Evolutionary conservation across 1,140 invertebrate genomes (phyloP).

Genomic region (Notospermus geniculatus): DNA sequence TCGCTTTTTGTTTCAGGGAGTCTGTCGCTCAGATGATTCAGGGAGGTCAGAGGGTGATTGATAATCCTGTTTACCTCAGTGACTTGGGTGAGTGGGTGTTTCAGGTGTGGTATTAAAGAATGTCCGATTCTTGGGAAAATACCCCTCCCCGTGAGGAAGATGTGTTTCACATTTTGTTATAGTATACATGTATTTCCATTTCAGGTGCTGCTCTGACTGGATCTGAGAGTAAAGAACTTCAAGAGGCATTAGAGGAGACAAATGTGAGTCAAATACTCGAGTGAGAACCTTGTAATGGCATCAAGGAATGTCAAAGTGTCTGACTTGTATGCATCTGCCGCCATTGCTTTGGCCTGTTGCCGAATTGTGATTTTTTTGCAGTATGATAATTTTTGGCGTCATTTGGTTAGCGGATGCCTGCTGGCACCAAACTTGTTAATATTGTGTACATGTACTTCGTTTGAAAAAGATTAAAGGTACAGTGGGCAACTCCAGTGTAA

Average conservation of each 20-base stretch:
- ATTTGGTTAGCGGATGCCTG: too few relatives aligned
- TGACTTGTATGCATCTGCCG: too few relatives aligned
- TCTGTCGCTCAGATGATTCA: conserved; percentile 80
- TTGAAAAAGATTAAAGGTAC: too few relatives aligned
- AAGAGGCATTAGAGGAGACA: conserved; percentile 91
- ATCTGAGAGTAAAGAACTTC: conserved; percentile 87
- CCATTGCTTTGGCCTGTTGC: too few relatives aligned
- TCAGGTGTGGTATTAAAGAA: background rate
- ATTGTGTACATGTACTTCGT: conserved; percentile 9
- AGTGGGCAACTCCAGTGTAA: too few relatives aligned
- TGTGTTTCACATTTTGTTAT: background rate
- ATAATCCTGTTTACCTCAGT: conserved; percentile 98
- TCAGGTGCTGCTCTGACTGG: conserved; percentile 88
- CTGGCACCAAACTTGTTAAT: background rate
- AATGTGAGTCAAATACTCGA: conserved; percentile 78
- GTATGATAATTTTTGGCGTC: too few relatives aligned
- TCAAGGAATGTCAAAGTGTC: too few relatives aligned
- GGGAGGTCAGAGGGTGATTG: conserved; percentile 90
- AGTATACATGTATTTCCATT: conserved; percentile 14
- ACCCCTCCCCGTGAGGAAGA: too few relatives aligned
- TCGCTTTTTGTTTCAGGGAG: conserved; percentile 42
- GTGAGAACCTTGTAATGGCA: too few relatives aligned
- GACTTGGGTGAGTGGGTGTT: conserved; percentile 63
- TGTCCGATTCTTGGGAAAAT: conserved; percentile 56
- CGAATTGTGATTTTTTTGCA: conserved; percentile 13